Base-by-base conservation (phyloP, 2,113 vertebrate genomes). In the Romanogobio albipinnatus region DNA sequence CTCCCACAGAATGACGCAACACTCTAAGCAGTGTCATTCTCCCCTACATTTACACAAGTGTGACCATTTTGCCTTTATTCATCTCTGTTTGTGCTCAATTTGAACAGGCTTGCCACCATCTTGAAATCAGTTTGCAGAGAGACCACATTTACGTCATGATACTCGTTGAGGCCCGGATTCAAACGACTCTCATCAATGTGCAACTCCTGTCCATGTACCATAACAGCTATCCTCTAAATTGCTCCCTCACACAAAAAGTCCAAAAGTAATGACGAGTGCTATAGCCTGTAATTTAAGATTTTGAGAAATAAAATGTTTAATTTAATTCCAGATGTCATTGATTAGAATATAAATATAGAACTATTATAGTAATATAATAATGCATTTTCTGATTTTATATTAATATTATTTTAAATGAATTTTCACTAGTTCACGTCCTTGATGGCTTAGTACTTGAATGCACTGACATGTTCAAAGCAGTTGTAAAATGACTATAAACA, bases 51-150 rank as follows among this genome's bases (percentile, higher is more conserved):
- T 51, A 61, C 14, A 58, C 26, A 45, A 45, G 14, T 79, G 49
- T 29, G 51, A 22, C 86, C 84, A 11, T 71, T 71, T 45, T 77
- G 39, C 87, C 88, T 64, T 19, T 85, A 86, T 91, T 85, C 84
- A 26, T 53, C 22, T 78, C 33, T 74, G 74, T 78, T 76, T 77
- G 80, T 5, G 66, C 81, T 87, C 83, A 85, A 88, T 89, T 90
- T 88, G 82, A 81, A 68, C 2, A 11, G 8, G 56, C 33, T 78
- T 81, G 53, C 29, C 86, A 80, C 86, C 87, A 86, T 85, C 58
- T 62, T 79, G 58, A 39, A 51, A 59, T 78, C 43, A 61, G 73
- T 84, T 68, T 84, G 85, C 84, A 51, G 62, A 51, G 43, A n/a
- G 49, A 53, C 22, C 71, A 76, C 74, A 77, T 62, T 70, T 53